These are phyloP conservation scores for Caenorhabditis remanei DNA, from an alignment of 1,140 invertebrate genomes.

Conservation along the genomic window DNA sequence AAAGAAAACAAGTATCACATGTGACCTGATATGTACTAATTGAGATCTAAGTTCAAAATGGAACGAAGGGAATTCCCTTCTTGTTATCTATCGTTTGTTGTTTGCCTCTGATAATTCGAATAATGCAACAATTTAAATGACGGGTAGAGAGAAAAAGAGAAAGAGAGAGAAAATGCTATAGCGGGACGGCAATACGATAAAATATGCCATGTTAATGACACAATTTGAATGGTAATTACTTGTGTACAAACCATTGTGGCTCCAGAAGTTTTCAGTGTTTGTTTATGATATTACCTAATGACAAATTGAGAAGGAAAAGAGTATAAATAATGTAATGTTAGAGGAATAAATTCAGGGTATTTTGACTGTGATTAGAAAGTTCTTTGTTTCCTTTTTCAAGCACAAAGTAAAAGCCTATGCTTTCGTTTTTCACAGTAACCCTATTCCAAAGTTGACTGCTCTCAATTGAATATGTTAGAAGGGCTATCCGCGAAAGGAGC, in stretches of 20 bases:
- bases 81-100: neutral
- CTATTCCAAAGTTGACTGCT: no score
- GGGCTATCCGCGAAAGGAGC: no score
- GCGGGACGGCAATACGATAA: neutral
- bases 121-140: conserved; percentile 15
- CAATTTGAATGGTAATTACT: neutral
- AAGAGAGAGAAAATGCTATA: neutral
- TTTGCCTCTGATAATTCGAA: neutral
- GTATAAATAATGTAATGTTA: no score
- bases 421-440: no score
- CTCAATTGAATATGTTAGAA: no score
- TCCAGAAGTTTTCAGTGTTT: neutral
- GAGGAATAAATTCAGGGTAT: no score
- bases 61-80: neutral
- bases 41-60: neutral
- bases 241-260: conserved; percentile 12
- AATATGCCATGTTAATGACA: neutral
- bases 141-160: neutral
- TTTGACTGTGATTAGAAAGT: no score
- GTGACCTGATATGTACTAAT: neutral
- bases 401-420: no score
- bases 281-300: no score
- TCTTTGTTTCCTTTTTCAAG: no score
- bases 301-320: neutral
- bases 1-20: neutral